These are phyloP conservation scores for Athalia circularis DNA, from an alignment of 2,888 invertebrate genomes.

Conservation along the genomic window DNA sequence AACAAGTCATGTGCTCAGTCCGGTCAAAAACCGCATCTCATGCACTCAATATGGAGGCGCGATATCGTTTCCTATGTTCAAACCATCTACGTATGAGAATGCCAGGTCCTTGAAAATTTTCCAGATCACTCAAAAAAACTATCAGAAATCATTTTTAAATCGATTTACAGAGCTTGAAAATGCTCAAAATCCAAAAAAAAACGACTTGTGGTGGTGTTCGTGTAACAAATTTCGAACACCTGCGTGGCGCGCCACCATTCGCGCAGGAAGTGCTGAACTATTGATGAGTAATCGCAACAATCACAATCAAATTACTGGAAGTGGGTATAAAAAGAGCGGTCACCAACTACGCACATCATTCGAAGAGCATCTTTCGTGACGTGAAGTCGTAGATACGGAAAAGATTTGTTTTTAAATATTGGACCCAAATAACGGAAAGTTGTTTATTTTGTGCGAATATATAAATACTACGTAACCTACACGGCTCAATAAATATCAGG, in stretches of 20 bases:
- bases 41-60: slow-evolving; percentile 56
- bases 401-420: slow-evolving; percentile 6
- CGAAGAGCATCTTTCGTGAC: background rate
- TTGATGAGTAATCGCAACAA: slow-evolving; percentile 9
- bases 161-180: background rate
- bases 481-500: background rate
- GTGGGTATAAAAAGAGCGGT: background rate
- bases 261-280: background rate
- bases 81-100: background rate
- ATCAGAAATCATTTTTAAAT: background rate
- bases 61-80: background rate
- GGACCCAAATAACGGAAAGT: background rate
- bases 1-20: slow-evolving; percentile 49
- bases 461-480: background rate
- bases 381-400: background rate
- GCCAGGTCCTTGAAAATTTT: background rate
- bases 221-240: background rate
- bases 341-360: slow-evolving; percentile 18
- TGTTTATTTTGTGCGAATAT: background rate
- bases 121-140: background rate
- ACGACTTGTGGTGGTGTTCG: slow-evolving; percentile 6
- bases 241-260: slow-evolving; percentile 28
- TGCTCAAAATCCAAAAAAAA: background rate
- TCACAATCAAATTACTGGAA: background rate
- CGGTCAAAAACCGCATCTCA: slow-evolving; percentile 60